Evolutionary conservation across 2,797 vertebrate species (phyloP).

Genomic region (Amniataba percoides): DNA sequence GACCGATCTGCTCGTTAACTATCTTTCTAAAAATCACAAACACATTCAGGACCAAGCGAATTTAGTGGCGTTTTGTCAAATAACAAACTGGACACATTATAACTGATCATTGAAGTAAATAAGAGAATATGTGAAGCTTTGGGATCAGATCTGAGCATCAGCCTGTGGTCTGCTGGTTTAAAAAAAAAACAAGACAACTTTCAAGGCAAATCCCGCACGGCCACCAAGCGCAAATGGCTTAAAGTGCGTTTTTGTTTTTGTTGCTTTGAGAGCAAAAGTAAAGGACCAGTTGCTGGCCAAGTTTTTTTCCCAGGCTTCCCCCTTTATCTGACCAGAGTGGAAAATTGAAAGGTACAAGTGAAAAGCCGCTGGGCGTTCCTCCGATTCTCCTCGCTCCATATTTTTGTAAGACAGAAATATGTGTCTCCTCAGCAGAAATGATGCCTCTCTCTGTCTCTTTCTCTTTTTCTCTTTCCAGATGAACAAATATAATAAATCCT

Average conservation of each 20-base stretch:
- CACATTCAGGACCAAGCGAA: neutral
- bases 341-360: constrained; percentile 81
- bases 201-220: constrained; percentile 51
- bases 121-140: neutral
- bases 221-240: constrained; percentile 46
- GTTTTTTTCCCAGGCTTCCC: constrained; percentile 79
- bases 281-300: constrained; percentile 52
- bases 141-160: neutral
- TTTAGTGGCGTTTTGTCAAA: neutral
- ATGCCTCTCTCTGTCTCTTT: constrained; percentile 10
- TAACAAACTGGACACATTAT: neutral
- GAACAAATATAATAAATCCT: neutral
- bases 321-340: constrained; percentile 81
- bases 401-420: constrained; percentile 77
- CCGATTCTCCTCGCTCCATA: constrained; percentile 86
- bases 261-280: constrained; percentile 33
- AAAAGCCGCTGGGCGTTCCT: constrained; percentile 83
- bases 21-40: constrained; percentile 17
- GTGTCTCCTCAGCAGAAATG: constrained; percentile 57
- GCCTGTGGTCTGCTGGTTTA: neutral
- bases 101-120: neutral
- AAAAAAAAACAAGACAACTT: neutral
- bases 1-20: constrained; percentile 8
- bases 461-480: no score
- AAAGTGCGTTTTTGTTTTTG: constrained; percentile 57